Conservation (phyloP, 2,113 vertebrate genomes). For the Planiliza haematocheilus region DNA sequence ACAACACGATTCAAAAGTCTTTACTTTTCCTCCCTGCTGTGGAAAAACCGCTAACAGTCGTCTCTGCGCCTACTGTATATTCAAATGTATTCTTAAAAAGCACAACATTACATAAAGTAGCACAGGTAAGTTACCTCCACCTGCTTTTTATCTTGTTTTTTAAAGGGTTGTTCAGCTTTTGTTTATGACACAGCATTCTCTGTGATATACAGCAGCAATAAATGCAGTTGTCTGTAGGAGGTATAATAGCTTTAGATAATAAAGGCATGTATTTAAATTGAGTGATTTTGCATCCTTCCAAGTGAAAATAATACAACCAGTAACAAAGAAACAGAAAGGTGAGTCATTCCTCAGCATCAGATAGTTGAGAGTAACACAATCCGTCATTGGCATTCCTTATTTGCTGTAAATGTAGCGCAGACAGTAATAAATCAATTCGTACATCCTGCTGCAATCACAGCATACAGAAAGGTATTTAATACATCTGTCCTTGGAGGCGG, state of each 20-base stretch:
- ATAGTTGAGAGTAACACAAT: not conserved
- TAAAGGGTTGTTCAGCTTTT: not conserved
- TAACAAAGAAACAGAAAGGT: not conserved
- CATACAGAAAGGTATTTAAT: slow-evolving; percentile 23
- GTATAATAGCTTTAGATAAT: too few relatives aligned
- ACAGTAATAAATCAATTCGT: slow-evolving; percentile 23
- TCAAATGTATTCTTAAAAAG: slow-evolving; percentile 14
- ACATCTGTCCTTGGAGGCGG: slow-evolving; percentile 40
- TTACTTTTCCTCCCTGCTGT: too few relatives aligned
- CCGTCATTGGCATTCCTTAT: not conserved
- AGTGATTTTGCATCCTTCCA: too few relatives aligned
- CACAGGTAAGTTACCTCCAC: not conserved
- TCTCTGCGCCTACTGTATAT: not conserved
- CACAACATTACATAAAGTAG: not conserved
- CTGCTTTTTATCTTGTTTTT: not conserved
- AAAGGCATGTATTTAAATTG: too few relatives aligned
- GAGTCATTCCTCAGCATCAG: not conserved
- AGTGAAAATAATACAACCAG: too few relatives aligned
- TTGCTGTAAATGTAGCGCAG: slow-evolving; percentile 25
- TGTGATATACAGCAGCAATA: too few relatives aligned
- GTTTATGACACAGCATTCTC: too few relatives aligned
- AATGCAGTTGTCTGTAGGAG: too few relatives aligned
- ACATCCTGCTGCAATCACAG: slow-evolving; percentile 12
- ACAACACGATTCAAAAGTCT: slow-evolving; percentile 15
- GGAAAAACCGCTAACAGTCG: too few relatives aligned